Percentiles rank a stretch among this genome's conserved stretches.
These are phyloP conservation scores for Enteromius fasciolatus DNA, from an alignment of 2,797 vertebrate genomes.

Conservation along the genomic window DNA sequence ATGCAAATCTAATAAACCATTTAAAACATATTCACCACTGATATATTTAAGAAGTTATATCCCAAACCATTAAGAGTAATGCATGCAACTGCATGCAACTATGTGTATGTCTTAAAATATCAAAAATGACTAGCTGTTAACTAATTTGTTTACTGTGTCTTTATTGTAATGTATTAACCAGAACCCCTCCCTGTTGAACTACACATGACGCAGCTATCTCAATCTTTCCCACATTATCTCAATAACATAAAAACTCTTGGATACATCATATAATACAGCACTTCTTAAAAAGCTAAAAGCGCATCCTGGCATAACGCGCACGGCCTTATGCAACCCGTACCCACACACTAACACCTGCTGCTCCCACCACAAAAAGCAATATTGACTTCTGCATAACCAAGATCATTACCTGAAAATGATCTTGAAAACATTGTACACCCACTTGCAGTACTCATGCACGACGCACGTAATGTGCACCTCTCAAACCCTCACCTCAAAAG, in stretches of 20 bases:
- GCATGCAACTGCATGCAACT: not conserved
- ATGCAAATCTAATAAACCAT: not conserved
- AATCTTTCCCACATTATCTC: not conserved
- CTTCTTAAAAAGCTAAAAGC: conserved; percentile 17
- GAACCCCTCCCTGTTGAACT: not conserved
- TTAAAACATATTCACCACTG: not conserved
- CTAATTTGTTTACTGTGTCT: not conserved
- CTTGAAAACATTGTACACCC: conserved; percentile 34
- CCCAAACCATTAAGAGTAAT: not conserved
- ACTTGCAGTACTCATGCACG: conserved; percentile 18
- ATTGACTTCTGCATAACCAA: conserved; percentile 29
- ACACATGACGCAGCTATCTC: not conserved
- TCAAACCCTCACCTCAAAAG: conserved; percentile 33
- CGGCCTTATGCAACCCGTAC: conserved; percentile 6
- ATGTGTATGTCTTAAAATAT: not conserved
- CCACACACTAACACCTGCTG: conserved; percentile 18
- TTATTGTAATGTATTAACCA: conserved; percentile 11
- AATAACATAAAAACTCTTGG: not conserved
- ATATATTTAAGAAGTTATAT: not conserved
- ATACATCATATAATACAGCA: conserved; percentile 13
- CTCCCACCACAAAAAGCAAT: conserved; percentile 12
- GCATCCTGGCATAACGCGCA: not conserved
- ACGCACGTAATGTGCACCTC: conserved; percentile 19
- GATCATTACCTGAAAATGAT: conserved; percentile 32
- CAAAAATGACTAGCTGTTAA: conserved; percentile 7